These are phyloP conservation scores for Casuarius casuarius DNA, from an alignment of 2,113 vertebrate species.

Conservation along the genomic window DNA sequence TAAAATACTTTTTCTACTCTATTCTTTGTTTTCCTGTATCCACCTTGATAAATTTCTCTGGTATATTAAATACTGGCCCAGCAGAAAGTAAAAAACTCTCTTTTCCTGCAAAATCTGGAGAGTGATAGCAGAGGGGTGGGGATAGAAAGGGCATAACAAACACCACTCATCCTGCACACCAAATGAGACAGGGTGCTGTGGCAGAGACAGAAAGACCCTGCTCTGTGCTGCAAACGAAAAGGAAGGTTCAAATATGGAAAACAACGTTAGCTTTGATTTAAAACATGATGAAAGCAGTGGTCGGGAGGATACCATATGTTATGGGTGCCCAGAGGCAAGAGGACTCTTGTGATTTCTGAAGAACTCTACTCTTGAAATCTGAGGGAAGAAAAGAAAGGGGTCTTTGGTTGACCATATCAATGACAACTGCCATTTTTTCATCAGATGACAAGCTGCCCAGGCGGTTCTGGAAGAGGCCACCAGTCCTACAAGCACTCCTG, in stretches of 20 bases:
- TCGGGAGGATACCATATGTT: neutral
- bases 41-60: neutral
- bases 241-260: neutral
- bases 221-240: neutral
- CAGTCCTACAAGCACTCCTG: neutral
- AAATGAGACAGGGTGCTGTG: neutral
- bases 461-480: neutral
- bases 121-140: neutral
- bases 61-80: neutral
- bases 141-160: neutral
- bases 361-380: neutral
- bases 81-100: neutral
- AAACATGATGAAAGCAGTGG: accelerated
- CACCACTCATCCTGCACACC: neutral
- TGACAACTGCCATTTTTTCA: neutral
- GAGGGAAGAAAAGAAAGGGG: neutral
- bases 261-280: neutral
- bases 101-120: neutral
- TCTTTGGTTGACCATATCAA: neutral
- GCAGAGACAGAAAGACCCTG: neutral
- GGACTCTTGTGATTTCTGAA: neutral
- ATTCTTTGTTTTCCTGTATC: neutral
- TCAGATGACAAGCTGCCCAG: neutral
- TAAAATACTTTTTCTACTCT: neutral
- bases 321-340: neutral